These are phyloP conservation scores for Gobio gobio DNA, from an alignment of 2,113 vertebrate species.

Conservation along the genomic window DNA sequence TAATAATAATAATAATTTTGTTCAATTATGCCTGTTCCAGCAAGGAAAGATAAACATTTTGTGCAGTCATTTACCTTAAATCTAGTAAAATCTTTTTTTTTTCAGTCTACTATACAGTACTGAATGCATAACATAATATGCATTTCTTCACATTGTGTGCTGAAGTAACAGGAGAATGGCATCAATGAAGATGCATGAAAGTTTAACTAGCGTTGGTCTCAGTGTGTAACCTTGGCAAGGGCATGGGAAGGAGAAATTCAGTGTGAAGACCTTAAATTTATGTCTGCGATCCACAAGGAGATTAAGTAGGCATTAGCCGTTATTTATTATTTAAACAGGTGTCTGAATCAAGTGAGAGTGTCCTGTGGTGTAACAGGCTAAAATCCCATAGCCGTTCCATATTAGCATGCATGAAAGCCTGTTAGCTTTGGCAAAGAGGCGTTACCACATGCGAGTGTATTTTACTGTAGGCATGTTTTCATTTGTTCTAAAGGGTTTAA, in stretches of 20 bases:
- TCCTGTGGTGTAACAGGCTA: not conserved
- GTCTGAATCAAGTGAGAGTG: conserved; percentile 12
- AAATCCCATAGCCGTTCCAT: conserved; percentile 8
- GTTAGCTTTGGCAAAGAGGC: conserved; percentile 19
- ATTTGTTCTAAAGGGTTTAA: not conserved
- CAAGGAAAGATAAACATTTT: no score
- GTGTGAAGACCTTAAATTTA: conserved; percentile 8
- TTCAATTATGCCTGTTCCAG: no score
- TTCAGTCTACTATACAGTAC: not conserved
- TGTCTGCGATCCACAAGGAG: not conserved
- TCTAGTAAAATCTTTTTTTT: not conserved
- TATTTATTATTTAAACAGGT: conserved; percentile 41
- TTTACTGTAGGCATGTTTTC: conserved; percentile 45
- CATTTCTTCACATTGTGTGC: not conserved
- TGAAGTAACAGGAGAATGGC: not conserved
- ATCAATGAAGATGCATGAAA: conserved; percentile 66
- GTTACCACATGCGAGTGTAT: conserved; percentile 25
- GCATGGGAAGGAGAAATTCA: conserved; percentile 68
- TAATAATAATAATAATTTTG: not conserved
- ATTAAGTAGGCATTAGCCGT: conserved; percentile 2
- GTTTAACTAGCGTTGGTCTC: not conserved
- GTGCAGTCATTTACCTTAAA: not conserved
- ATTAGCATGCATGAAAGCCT: conserved; percentile 18
- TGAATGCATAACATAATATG: not conserved
- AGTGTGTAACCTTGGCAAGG: conserved; percentile 72